Evolutionary conservation across 2,888 invertebrate genomes (phyloP).

Genomic region (Thumatha senex): DNA sequence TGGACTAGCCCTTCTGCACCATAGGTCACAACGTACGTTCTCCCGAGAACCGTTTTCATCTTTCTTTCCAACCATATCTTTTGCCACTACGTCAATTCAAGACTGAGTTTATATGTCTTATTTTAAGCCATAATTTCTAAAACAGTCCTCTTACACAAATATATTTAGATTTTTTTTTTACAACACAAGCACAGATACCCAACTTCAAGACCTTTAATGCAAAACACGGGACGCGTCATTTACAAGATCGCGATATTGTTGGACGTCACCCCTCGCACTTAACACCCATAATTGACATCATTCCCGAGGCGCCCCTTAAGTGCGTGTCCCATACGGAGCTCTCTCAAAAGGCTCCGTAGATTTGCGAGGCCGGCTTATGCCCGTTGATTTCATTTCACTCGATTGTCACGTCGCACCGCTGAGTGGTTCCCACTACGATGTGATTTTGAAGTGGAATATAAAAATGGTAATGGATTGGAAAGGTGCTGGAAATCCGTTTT

Average conservation of each 20-base stretch:
- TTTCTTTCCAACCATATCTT: too few relatives aligned
- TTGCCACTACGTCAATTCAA: too few relatives aligned
- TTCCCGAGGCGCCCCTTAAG: conserved; percentile 72
- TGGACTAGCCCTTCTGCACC: too few relatives aligned
- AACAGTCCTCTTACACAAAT: too few relatives aligned
- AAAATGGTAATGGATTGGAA: conserved; percentile 81
- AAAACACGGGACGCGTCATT: conserved; percentile 41
- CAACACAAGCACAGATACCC: background rate
- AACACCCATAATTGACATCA: conserved; percentile 81
- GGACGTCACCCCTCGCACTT: conserved; percentile 61
- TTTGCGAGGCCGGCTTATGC: conserved; percentile 78
- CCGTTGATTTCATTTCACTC: conserved; percentile 76
- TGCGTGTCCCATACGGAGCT: conserved; percentile 62
- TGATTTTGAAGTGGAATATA: conserved; percentile 76
- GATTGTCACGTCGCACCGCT: conserved; percentile 73
- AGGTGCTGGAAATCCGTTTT: conserved; percentile 54
- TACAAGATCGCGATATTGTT: conserved; percentile 30
- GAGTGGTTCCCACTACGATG: conserved; percentile 68
- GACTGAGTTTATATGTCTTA: too few relatives aligned
- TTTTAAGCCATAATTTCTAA: too few relatives aligned
- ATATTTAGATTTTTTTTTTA: too few relatives aligned
- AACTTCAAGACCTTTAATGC: conserved; percentile 40
- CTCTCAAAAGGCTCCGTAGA: conserved; percentile 70
- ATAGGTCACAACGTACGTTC: too few relatives aligned
- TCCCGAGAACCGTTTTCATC: too few relatives aligned